Evolutionary conservation across 2,113 vertebrate genomes (phyloP).

Genomic region (Ascaphus truei): DNA sequence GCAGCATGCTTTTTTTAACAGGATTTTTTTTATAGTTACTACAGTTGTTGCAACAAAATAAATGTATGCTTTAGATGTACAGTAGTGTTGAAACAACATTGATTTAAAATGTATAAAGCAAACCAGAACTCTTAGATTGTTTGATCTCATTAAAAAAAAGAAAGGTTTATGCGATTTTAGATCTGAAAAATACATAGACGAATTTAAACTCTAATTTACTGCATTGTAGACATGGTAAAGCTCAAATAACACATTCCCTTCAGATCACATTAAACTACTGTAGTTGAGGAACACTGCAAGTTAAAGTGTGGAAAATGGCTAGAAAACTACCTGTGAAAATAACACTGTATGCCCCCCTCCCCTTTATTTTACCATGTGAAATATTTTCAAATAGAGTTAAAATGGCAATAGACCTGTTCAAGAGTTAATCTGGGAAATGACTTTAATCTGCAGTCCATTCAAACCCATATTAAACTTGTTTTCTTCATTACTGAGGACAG

Average conservation of each 20-base stretch:
- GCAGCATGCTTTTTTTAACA: too few relatives aligned
- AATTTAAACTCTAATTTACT: not conserved
- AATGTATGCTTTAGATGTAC: too few relatives aligned
- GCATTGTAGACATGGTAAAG: not conserved
- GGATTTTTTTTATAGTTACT: too few relatives aligned
- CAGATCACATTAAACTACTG: not conserved
- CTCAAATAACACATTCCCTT: not conserved
- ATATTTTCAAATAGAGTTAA: not conserved
- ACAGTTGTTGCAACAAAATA: too few relatives aligned
- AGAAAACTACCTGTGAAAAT: not conserved
- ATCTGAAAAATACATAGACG: not conserved
- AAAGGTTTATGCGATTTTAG: not conserved
- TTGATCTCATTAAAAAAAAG: not conserved
- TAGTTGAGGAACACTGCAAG: not conserved
- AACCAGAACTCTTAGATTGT: not conserved
- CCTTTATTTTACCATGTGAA: not conserved
- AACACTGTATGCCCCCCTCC: not conserved
- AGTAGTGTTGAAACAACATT: too few relatives aligned
- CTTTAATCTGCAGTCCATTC: not conserved
- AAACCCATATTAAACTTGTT: slow-evolving; percentile 10
- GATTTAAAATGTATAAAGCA: too few relatives aligned
- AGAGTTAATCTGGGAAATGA: slow-evolving; percentile 7
- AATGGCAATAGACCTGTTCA: slow-evolving; percentile 22
- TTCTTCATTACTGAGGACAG: not conserved
- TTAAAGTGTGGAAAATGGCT: not conserved